phyloP scores from a whole-genome alignment of 2,113 vertebrate genomes.

The Lepidothrix coronata region DNA sequence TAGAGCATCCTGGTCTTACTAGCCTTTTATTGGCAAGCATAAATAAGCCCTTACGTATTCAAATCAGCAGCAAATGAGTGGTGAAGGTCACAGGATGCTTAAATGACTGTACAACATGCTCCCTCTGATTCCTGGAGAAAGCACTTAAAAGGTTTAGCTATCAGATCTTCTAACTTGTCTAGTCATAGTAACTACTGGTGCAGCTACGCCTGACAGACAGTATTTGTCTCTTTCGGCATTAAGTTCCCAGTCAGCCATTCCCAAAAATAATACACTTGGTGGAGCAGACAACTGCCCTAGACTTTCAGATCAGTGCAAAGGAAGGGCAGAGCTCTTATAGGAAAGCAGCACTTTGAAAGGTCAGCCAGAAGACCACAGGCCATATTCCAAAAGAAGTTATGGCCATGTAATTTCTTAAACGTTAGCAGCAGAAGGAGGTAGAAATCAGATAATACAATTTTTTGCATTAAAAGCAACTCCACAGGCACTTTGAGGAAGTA shows the following conservation, averaged over 20 bases:
- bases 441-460: not conserved
- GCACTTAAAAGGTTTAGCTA: not conserved
- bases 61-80: constrained; percentile 23
- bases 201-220: not conserved
- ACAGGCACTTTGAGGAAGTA: not conserved
- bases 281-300: not conserved
- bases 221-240: not conserved
- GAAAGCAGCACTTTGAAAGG: constrained; percentile 1
- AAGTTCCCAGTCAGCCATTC: not conserved
- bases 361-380: constrained; percentile 37
- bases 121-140: not conserved
- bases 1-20: constrained; percentile 11
- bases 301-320: not conserved
- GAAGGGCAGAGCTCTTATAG: not conserved
- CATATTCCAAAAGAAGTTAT: not conserved
- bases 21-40: constrained; percentile 38
- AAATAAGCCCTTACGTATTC: constrained; percentile 26
- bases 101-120: not conserved
- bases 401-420: not conserved
- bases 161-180: not conserved
- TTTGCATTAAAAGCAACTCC: not conserved
- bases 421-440: not conserved
- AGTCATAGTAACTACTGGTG: not conserved
- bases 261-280: not conserved
- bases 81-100: constrained; percentile 27